Conservation (phyloP, 2,888 invertebrate species). For the Buathra laborator region DNA sequence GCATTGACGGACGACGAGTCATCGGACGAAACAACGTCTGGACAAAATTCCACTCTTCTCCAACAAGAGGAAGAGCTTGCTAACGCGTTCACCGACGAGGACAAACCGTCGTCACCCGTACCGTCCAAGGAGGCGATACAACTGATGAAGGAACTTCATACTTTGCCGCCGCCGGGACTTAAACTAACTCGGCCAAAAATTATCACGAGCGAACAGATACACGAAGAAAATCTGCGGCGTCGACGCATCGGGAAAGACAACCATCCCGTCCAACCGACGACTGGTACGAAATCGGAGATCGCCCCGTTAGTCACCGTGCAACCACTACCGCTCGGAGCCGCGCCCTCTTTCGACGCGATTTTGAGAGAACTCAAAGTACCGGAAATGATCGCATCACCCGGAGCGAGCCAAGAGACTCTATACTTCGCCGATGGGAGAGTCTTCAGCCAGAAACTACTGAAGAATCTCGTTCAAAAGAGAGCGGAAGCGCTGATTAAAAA, state of each 20-base stretch:
- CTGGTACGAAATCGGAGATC: neutral
- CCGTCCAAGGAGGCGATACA: neutral
- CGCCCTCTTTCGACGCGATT: slow-evolving; percentile 13
- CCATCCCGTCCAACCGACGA: neutral
- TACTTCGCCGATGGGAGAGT: slow-evolving; percentile 29
- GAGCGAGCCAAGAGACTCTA: neutral
- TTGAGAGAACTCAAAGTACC: slow-evolving; percentile 24
- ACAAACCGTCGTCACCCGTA: too few relatives aligned
- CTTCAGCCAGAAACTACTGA: neutral
- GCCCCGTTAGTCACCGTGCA: slow-evolving; percentile 46
- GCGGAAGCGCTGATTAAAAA: slow-evolving; percentile 15
- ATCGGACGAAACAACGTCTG: neutral
- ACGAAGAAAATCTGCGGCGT: neutral
- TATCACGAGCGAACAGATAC: neutral
- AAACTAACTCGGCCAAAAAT: neutral
- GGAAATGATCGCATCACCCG: neutral
- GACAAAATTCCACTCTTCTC: neutral
- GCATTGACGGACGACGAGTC: neutral
- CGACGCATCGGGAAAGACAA: neutral
- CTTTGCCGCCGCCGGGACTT: neutral
- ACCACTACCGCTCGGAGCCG: slow-evolving; percentile 10
- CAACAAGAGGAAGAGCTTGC: neutral
- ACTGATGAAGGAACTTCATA: neutral
- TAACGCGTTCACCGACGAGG: neutral
- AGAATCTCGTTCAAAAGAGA: slow-evolving; percentile 6